Base-by-base conservation (phyloP, 2,888 invertebrate genomes). In the Lasioglossum morio region DNA sequence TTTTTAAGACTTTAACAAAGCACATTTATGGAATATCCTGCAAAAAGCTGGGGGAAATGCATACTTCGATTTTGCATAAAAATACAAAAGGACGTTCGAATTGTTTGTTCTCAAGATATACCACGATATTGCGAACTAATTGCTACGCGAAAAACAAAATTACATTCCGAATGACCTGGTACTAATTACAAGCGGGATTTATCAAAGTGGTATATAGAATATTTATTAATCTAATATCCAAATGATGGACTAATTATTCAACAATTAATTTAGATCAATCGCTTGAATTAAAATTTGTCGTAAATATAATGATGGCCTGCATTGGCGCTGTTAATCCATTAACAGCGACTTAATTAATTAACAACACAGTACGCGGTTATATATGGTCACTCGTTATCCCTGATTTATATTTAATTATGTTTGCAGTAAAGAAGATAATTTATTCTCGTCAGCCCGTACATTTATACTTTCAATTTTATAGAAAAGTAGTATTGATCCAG, bases 221-320 rank as follows among this genome's bases (percentile, higher is more conserved):
- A 60, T 60, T 60, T 60, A 60, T 27, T 60, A 60, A 60, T 60
- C 10, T 14, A 5, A 27, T 27, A 27, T 27, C 27, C 60, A 1
- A 27, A 27, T 4, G 27, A 19, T 10, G 40, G 37, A 10, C n/a
- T 40, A 72, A 53, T 53, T 27, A 16, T 37, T n/a, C 27, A 66
- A 12, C 76, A 27, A 60, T 70, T 66, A 76, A 85, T 85, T 73
- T 43, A n/a, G 19, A 23, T 53, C 30, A 48, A 60, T 8, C 53
- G n/a, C 10, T 10, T 23, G 23, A 23, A 23, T 53, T 23, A 53
- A 53, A 53, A 53, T 53, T 53, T 53, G 23, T 53, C 53, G 53
- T 53, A 40, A 40, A 40, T 40, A 53, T 53, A 53, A 53, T 2
- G 53, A 53, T 53, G 3, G 23, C 8, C 53, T 23, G 19, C 8